A percentile compares a stretch with the other conserved stretches of the same genome.
Evolutionary conservation across 2,797 vertebrate genomes (phyloP).

Genomic region (Sandelia bainsii): DNA sequence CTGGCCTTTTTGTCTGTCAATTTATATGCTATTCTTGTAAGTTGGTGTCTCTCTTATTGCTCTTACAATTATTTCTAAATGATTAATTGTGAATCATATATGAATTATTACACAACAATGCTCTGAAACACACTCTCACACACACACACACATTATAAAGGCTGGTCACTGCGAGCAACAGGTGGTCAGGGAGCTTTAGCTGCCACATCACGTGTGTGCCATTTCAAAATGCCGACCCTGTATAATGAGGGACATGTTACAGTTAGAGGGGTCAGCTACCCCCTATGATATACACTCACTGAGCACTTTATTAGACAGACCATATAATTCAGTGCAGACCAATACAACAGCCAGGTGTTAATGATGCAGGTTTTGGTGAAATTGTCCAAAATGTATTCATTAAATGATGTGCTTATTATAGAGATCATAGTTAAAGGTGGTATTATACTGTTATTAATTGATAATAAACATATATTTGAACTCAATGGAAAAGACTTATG

Average conservation of each 20-base stretch:
- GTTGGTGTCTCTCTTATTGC: not conserved
- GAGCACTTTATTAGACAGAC: not conserved
- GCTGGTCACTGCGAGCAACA: conserved; percentile 60
- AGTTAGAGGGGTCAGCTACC: conserved; percentile 48
- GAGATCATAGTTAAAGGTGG: not conserved
- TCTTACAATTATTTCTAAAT: conserved; percentile 53
- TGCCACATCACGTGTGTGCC: conserved; percentile 61
- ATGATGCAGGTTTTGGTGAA: too few species aligned
- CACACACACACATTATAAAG: conserved; percentile 28
- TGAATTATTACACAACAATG: conserved; percentile 18
- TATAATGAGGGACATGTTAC: conserved; percentile 55
- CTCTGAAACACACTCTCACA: conserved; percentile 8
- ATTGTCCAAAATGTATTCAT: not conserved
- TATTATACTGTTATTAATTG: too few species aligned
- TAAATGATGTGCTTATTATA: not conserved
- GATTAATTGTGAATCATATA: conserved; percentile 35
- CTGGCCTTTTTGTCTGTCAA: not conserved
- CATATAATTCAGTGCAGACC: too few species aligned
- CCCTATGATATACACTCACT: conserved; percentile 20
- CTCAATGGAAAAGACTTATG: too few species aligned
- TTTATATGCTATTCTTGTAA: not conserved
- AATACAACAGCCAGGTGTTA: too few species aligned
- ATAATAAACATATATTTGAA: not conserved
- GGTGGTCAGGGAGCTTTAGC: conserved; percentile 69
- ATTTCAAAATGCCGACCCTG: conserved; percentile 69